Evolutionary conservation across 2,797 vertebrate species (phyloP).

Genomic region (Anas bernieri): DNA sequence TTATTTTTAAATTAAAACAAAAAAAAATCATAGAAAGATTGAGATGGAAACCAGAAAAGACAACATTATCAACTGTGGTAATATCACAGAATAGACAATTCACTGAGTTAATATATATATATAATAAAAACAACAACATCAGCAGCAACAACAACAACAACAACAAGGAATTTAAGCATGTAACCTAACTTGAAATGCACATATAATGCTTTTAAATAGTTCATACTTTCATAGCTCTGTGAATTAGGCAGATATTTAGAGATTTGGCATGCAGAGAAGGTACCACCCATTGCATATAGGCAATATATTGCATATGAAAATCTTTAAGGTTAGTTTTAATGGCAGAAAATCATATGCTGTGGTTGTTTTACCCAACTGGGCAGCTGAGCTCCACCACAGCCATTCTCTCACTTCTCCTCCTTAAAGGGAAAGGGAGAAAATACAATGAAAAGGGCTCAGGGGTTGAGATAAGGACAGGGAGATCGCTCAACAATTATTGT

Average conservation of each 20-base stretch:
- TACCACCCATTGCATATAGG: background rate
- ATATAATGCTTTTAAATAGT: background rate
- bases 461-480: too few relatives aligned
- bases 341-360: background rate
- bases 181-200: background rate
- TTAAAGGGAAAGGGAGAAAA: too few relatives aligned
- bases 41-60: background rate
- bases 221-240: background rate
- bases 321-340: background rate
- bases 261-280: background rate
- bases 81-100: background rate
- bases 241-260: background rate
- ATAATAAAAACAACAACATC: too few relatives aligned
- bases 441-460: too few relatives aligned
- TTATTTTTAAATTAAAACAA: too few relatives aligned
- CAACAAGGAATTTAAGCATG: background rate
- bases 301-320: background rate
- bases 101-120: background rate
- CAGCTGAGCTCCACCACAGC: too few relatives aligned
- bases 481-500: too few relatives aligned
- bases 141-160: too few relatives aligned
- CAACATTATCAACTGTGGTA: background rate
- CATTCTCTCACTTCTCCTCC: too few relatives aligned
- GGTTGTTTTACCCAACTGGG: too few relatives aligned
- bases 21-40: background rate